These are phyloP conservation scores for Calidris pygmaea DNA, from an alignment of 2,113 vertebrate species.

Conservation along the genomic window DNA sequence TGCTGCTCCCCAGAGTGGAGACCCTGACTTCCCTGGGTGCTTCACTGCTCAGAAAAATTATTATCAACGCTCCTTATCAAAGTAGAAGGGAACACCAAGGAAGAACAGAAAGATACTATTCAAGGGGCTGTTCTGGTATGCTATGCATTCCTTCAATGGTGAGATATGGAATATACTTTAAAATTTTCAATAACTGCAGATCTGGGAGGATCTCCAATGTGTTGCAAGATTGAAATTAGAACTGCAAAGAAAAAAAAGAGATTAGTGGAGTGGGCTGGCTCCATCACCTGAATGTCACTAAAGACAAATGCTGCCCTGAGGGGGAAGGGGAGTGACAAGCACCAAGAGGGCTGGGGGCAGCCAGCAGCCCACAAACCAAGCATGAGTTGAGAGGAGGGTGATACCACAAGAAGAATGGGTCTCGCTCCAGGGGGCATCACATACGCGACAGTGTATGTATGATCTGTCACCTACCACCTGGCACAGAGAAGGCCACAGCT, in stretches of 20 bases:
- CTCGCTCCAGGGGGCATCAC: rapidly evolving
- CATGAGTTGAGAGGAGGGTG: not conserved
- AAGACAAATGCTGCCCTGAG: not conserved
- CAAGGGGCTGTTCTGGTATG: not conserved
- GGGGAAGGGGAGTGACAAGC: rapidly evolving
- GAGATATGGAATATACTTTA: not conserved
- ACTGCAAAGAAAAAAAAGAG: not conserved
- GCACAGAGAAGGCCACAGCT: not conserved
- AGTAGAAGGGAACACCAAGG: not conserved
- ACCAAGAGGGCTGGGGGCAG: not conserved
- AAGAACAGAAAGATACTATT: not conserved
- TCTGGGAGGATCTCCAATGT: not conserved
- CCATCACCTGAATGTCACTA: not conserved
- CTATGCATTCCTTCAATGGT: not conserved
- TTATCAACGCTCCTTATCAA: not conserved
- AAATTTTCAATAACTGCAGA: not conserved
- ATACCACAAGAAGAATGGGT: not conserved
- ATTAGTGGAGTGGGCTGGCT: not conserved
- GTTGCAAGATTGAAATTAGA: not conserved
- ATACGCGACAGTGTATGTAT: rapidly evolving
- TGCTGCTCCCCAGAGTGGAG: not conserved
- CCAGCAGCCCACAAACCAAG: rapidly evolving
- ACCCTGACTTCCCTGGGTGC: not conserved
- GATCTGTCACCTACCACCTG: not conserved
- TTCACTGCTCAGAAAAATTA: not conserved